Percentiles rank a stretch among this genome's conserved stretches.
phyloP scores from a whole-genome alignment of 2,113 vertebrate genomes.

The Hippocampus mohnikei region DNA sequence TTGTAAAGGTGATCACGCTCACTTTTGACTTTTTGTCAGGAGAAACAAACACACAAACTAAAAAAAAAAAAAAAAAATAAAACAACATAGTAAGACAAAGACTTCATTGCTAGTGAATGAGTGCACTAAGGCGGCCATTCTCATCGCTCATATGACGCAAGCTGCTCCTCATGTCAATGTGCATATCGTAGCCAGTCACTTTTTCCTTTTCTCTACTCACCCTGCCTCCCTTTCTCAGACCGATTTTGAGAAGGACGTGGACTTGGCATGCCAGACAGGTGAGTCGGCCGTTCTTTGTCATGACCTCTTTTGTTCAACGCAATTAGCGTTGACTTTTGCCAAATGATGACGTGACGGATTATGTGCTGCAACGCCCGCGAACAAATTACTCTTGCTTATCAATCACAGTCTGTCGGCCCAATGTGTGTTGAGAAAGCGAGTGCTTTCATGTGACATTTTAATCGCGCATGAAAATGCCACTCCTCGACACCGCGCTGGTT shows the following conservation, averaged over 20 bases:
- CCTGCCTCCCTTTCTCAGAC: slow-evolving; percentile 76
- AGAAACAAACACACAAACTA: too few species aligned
- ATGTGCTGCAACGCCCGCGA: slow-evolving; percentile 32
- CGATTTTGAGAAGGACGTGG: slow-evolving; percentile 99
- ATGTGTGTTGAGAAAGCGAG: slow-evolving; percentile 43
- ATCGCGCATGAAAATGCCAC: slow-evolving; percentile 59
- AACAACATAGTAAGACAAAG: too few species aligned
- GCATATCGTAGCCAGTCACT: slow-evolving; percentile 16
- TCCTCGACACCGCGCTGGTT: slow-evolving; percentile 38
- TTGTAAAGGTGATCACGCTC: too few species aligned
- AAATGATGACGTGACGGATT: slow-evolving; percentile 38
- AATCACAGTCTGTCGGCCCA: slow-evolving; percentile 51
- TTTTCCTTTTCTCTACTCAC: slow-evolving; percentile 20
- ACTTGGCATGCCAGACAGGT: slow-evolving; percentile 98
- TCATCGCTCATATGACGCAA: slow-evolving; percentile 15
- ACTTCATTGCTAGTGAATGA: slow-evolving; percentile 1
- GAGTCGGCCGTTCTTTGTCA: slow-evolving; percentile 50
- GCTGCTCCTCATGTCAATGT: slow-evolving; percentile 2
- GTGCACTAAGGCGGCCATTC: slow-evolving; percentile 17
- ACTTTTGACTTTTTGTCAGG: too few species aligned
- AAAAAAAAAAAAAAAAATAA: too few species aligned
- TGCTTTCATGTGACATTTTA: slow-evolving; percentile 49
- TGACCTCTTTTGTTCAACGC: slow-evolving; percentile 9
- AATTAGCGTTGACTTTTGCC: slow-evolving; percentile 26
- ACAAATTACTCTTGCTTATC: slow-evolving; percentile 53